Conservation (phyloP, 2,888 invertebrate species). For the Oscheius sp. region DNA sequence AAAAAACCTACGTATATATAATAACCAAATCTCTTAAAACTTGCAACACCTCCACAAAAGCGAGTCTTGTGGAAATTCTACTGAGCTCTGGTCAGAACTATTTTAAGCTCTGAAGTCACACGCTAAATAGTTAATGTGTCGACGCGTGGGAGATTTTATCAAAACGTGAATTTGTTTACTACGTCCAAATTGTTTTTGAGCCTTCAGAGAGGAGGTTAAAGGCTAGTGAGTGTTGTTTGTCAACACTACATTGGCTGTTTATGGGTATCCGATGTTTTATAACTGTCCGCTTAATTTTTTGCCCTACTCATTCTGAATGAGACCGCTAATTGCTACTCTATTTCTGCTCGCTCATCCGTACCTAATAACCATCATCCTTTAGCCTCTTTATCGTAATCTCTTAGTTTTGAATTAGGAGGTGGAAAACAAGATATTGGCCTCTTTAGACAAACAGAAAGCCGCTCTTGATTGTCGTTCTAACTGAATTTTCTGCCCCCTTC, state of each 20-base stretch:
- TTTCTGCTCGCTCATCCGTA: conserved; percentile 4
- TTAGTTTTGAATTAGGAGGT: background rate
- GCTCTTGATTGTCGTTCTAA: conserved; percentile 23
- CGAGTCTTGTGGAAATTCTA: background rate
- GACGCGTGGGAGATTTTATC: background rate
- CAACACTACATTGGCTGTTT: background rate
- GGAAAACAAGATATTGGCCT: conserved; percentile 3
- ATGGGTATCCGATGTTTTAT: background rate
- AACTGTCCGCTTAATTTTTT: conserved; percentile 73
- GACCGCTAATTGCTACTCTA: background rate
- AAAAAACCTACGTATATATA: too few species aligned
- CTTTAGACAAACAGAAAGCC: conserved; percentile 9
- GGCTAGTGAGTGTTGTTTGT: background rate
- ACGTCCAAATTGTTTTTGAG: background rate
- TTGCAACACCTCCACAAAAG: too few species aligned
- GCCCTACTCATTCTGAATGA: background rate
- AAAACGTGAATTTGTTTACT: conserved; percentile 4
- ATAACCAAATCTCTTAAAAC: too few species aligned
- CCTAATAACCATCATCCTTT: background rate
- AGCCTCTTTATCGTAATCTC: too few species aligned
- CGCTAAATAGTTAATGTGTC: too few species aligned
- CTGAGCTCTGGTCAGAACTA: too few species aligned
- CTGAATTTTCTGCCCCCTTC: background rate
- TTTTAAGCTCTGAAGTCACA: too few species aligned
- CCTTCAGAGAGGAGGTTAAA: background rate